A percentile compares a stretch with the other conserved stretches of the same genome.
phyloP scores from a whole-genome alignment of 2,888 invertebrate genomes.

The Junonia oenone region DNA sequence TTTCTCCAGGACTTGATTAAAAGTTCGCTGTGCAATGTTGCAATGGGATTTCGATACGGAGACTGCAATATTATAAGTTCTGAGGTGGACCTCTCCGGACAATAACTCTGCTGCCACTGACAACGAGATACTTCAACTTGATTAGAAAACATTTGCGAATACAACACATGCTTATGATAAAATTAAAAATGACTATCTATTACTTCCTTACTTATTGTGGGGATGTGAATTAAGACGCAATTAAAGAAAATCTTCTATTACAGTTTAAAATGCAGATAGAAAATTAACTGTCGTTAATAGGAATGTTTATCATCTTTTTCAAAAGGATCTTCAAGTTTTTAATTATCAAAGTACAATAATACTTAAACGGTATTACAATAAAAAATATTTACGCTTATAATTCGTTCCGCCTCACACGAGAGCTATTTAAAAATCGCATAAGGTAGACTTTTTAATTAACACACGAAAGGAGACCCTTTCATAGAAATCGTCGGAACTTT shows the following conservation, averaged over 20 bases:
- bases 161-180: background rate
- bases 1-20: conserved; percentile 74
- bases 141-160: background rate
- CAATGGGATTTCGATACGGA: conserved; percentile 70
- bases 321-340: no score
- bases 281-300: no score
- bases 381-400: conserved; percentile 29
- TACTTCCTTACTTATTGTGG: no score
- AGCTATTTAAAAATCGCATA: conserved; percentile 66
- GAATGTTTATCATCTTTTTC: no score
- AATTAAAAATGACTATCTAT: no score
- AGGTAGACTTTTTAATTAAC: conserved; percentile 67
- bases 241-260: no score
- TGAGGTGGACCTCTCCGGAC: conserved; percentile 31
- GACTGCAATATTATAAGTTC: conserved; percentile 52
- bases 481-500: conserved; percentile 70
- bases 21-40: conserved; percentile 70
- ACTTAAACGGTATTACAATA: background rate
- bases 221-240: no score
- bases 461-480: conserved; percentile 60
- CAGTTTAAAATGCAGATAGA: background rate
- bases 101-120: conserved; percentile 25
- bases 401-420: conserved; percentile 37
- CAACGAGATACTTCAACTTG: background rate
- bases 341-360: background rate